Evolutionary conservation across 2,797 vertebrate genomes (phyloP).

Genomic region (Neosilurus hyrtlii): DNA sequence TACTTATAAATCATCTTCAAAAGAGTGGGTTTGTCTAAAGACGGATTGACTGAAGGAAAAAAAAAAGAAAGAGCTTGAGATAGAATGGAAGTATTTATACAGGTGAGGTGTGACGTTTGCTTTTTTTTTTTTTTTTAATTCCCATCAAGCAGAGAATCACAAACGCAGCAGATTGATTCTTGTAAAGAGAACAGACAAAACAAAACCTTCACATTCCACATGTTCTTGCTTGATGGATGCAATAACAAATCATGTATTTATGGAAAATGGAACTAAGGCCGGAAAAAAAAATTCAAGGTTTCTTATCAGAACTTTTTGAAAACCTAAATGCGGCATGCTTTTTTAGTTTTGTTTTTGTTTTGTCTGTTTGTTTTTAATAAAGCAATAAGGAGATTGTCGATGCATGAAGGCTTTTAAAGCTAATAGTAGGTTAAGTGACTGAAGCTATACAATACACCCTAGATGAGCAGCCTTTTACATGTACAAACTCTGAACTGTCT

Average conservation of each 20-base stretch:
- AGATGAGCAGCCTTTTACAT: too few species aligned
- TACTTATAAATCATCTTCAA: not conserved
- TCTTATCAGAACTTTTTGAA: too few species aligned
- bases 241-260: not conserved
- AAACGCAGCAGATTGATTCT: not conserved
- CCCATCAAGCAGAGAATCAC: not conserved
- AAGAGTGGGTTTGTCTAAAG: not conserved
- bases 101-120: constrained; percentile 19
- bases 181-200: not conserved
- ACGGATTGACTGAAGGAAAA: not conserved
- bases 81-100: constrained; percentile 10
- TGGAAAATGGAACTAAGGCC: not conserved
- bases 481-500: too few species aligned
- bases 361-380: too few species aligned
- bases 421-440: too few species aligned
- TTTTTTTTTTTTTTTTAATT: not conserved
- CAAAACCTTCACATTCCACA: not conserved
- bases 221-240: not conserved
- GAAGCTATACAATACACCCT: too few species aligned
- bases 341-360: too few species aligned
- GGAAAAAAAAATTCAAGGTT: too few species aligned
- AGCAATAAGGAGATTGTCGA: too few species aligned
- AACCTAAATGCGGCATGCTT: too few species aligned
- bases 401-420: too few species aligned
- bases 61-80: not conserved